These are phyloP conservation scores for Gastrophysa polygoni DNA, from an alignment of 2,888 invertebrate species.

Conservation along the genomic window DNA sequence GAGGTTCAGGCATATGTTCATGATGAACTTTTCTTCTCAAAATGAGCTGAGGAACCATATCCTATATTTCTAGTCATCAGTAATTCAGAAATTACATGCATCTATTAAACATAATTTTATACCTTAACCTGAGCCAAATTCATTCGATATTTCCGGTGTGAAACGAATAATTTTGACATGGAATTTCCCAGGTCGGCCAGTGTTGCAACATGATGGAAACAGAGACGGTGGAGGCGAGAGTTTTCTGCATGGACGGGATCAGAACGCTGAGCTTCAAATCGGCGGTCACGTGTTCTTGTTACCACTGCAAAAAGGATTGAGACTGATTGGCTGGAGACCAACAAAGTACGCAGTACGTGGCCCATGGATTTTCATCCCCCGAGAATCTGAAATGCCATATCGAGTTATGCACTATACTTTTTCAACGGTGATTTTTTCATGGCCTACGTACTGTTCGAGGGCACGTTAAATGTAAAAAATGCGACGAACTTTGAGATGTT, in stretches of 20 bases:
- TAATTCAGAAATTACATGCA: no score
- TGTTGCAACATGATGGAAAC: constrained; percentile 92
- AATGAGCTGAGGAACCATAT: no score
- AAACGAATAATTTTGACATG: no score
- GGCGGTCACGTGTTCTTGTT: constrained; percentile 82
- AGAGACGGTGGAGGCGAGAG: constrained; percentile 78
- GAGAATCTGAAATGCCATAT: no score
- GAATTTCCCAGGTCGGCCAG: constrained; percentile 66
- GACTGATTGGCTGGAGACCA: background rate
- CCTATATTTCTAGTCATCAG: no score
- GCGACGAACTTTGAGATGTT: background rate
- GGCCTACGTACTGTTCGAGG: background rate
- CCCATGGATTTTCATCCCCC: background rate
- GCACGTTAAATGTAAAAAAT: background rate
- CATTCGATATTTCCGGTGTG: no score
- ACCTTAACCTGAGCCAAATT: no score
- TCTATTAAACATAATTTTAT: no score
- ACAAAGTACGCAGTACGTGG: background rate
- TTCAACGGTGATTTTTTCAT: background rate
- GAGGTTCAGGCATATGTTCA: no score
- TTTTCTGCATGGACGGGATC: constrained; percentile 79
- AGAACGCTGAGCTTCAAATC: constrained; percentile 82
- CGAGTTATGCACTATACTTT: no score
- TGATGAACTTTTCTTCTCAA: no score
- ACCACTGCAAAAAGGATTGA: constrained; percentile 82